phyloP scores from a whole-genome alignment of 1,140 invertebrate genomes.

The Eumeta japonica region DNA sequence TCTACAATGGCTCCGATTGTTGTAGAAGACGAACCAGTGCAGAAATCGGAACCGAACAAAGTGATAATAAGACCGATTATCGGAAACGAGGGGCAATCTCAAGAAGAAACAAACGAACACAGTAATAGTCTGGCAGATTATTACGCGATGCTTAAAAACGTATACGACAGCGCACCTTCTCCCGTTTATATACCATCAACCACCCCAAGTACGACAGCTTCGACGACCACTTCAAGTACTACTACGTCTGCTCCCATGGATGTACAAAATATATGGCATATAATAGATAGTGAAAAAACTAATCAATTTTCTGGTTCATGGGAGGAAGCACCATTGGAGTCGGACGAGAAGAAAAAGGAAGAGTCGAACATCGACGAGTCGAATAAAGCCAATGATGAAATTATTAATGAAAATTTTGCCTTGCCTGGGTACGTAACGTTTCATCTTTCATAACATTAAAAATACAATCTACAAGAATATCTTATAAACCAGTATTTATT shows the following conservation, averaged over 20 bases:
- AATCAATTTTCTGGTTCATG: constrained; percentile 28
- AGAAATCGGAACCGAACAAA: constrained; percentile 11
- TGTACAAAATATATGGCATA: constrained; percentile 47
- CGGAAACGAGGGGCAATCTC: too few relatives aligned
- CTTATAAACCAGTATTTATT: too few relatives aligned
- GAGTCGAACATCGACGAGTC: constrained; percentile 7
- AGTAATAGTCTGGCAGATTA: constrained; percentile 23
- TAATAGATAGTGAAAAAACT: constrained; percentile 43
- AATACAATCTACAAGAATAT: not conserved
- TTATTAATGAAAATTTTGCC: constrained; percentile 36
- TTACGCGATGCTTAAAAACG: constrained; percentile 27
- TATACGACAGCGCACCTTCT: constrained; percentile 22
- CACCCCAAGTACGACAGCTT: constrained; percentile 5
- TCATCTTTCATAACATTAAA: not conserved
- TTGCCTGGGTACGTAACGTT: constrained; percentile 42
- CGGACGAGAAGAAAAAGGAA: constrained; percentile 9
- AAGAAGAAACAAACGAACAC: constrained; percentile 7
- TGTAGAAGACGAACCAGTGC: constrained; percentile 23
- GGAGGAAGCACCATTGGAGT: constrained; percentile 28
- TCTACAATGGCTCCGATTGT: constrained; percentile 25
- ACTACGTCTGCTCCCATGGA: constrained; percentile 12
- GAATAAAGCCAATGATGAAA: constrained; percentile 12
- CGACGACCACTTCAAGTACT: constrained; percentile 9
- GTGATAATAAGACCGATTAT: too few relatives aligned
- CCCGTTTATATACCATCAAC: constrained; percentile 27